These are phyloP conservation scores for Dione juno DNA, from an alignment of 2,888 invertebrate genomes.

Conservation along the genomic window DNA sequence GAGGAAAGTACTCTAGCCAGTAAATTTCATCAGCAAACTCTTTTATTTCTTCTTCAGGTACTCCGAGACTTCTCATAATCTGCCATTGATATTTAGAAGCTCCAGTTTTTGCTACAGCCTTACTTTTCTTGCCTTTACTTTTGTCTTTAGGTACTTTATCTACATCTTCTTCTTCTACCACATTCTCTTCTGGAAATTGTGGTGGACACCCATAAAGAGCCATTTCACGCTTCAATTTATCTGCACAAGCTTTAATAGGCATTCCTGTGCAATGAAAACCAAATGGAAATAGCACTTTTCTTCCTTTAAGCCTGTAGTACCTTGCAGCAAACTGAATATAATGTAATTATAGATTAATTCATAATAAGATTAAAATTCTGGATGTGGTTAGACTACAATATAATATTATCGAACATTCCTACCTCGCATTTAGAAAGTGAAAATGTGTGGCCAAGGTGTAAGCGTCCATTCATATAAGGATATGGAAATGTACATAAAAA, in stretches of 20 bases:
- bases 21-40: constrained; percentile 94
- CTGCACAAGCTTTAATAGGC: constrained; percentile 99
- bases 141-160: constrained; percentile 86
- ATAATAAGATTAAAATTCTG: background rate
- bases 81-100: constrained; percentile 98
- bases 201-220: constrained; percentile 96
- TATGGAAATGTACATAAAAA: constrained; percentile 98
- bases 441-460: constrained; percentile 99
- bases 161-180: constrained; percentile 74
- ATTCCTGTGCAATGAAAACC: constrained; percentile 99
- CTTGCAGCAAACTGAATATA: constrained; percentile 91
- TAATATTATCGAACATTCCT: constrained; percentile 48
- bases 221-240: constrained; percentile 97
- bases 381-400: background rate
- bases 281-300: constrained; percentile 96
- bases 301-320: constrained; percentile 96
- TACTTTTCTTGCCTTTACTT: constrained; percentile 96
- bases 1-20: constrained; percentile 99
- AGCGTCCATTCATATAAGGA: constrained; percentile 99
- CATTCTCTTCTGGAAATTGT: constrained; percentile 88
- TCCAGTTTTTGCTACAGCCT: constrained; percentile 96
- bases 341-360: constrained; percentile 20
- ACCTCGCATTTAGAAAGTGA: constrained; percentile 98
- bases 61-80: constrained; percentile 97
- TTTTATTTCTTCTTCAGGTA: constrained; percentile 95